Evolutionary conservation across 1,140 invertebrate genomes (phyloP), one percentile per base, ranked within the genome.

Genomic region (Sminthurinus signatus): DNA sequence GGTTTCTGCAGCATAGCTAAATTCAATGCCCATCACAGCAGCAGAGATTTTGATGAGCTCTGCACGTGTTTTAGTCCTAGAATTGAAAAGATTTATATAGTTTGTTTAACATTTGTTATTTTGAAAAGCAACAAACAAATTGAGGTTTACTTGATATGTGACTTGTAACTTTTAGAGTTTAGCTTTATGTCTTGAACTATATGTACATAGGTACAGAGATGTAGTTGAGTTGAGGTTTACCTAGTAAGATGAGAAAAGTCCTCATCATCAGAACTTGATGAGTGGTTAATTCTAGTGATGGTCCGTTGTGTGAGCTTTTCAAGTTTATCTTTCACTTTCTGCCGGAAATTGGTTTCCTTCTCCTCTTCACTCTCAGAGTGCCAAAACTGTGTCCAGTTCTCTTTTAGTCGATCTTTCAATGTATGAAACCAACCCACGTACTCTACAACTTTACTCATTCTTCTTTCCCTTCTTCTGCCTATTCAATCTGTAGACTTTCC

Each of bases 1-100:
- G 0, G 95, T 95, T 79, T 97, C 94, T 0, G 93, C 94, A 0
- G 95, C 91, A 73, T 98, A 98, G 0, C 93, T 95, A 77, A 97
- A 94, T 76, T 97, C 95, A 21, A 68, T 96, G 0, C 95, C 94
- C 87, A 94, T 96, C 0, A 98, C 93, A 0, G 92, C 92, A 0
- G 92, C 88, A 14, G 92, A 95, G 51, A 97, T 84, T 1, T 90
- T 80, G 36, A 96, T 83, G 43, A 98, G 75, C 75, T 97, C 92
- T 8, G 82, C 74, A 21, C 89, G 78, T 1, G 86, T 87, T 79
- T 97, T 62, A 80, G 81, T 74, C 90, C 21, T 52, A 29, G n/a
- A n/a, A n/a, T n/a, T n/a, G n/a, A n/a, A n/a, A n/a, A n/a, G n/a
- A n/a, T n/a, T n/a, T n/a, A n/a, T n/a, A n/a, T n/a, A n/a, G n/a